Evolutionary conservation across 2,888 invertebrate species (phyloP).

Genomic region (Ophion costatus): DNA sequence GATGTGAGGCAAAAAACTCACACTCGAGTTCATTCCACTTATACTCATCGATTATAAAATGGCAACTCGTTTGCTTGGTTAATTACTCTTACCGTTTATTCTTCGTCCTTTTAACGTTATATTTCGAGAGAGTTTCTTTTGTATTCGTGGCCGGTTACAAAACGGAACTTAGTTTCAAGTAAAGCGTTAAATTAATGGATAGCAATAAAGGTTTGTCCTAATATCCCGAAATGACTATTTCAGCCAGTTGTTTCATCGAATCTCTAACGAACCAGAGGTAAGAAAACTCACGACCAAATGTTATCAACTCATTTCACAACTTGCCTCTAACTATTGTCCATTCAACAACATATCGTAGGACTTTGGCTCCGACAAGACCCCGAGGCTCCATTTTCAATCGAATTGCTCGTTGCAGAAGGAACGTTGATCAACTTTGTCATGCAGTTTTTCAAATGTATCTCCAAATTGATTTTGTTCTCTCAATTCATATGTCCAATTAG

Average conservation of each 20-base stretch:
- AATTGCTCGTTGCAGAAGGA: constrained; percentile 33
- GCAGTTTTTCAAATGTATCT: background rate
- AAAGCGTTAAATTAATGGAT: background rate
- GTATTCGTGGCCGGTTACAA: too few species aligned
- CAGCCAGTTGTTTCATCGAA: constrained; percentile 14
- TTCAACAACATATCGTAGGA: constrained; percentile 31
- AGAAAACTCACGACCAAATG: background rate
- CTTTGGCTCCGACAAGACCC: constrained; percentile 20
- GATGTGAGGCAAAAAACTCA: too few species aligned
- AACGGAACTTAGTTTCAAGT: background rate
- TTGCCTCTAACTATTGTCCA: constrained; percentile 54
- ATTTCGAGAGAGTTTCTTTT: background rate
- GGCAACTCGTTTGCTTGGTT: too few species aligned
- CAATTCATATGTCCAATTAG: background rate
- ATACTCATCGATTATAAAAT: too few species aligned
- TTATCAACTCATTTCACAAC: constrained; percentile 24
- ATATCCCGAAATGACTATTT: background rate
- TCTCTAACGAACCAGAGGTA: background rate
- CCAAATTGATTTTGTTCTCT: background rate
- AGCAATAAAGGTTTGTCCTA: background rate
- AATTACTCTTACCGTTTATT: background rate
- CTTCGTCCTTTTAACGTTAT: background rate
- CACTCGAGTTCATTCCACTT: too few species aligned
- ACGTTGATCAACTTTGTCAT: background rate
- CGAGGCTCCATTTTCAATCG: constrained; percentile 41